Base-by-base conservation (phyloP, 1,140 invertebrate genomes). In the Gonioctena quinquepunctata region DNA sequence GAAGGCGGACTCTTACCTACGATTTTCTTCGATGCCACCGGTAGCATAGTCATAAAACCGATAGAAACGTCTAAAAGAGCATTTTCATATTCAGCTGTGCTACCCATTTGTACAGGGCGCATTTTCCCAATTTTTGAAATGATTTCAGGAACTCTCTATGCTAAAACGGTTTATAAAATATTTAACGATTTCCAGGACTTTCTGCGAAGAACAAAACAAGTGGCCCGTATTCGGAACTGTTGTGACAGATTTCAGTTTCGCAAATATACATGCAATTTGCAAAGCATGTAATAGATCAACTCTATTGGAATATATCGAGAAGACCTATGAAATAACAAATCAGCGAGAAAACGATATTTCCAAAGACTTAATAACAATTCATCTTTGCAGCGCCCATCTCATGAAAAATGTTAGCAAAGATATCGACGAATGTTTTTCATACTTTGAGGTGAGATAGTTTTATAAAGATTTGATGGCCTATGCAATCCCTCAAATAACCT, bases 321-420 rank as follows among this genome's bases (percentile, higher is more conserved):
- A 4, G 26, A 28, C 25, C 25, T 68, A 50, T 28, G 56, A 60
- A 4, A 61, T 68, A 2, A 22, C n/a, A n/a, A n/a, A n/a, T n/a
- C 25, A 1, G 7, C 18, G 8, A 25, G 42, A 42, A 16, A 52
- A 25, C 11, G 8, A 11, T 3, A 28, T 7, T 27, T 3, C 13
- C 2, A 23, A 22, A 16, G 23, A 7, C 22, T 22, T 68, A 11
- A 16, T 50, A 4, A 61, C 13, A 22, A 18, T 68, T 13, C 27
- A 60, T 61, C 25, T 68, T 13, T 71, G 54, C 27, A 61, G 69
- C 21, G 69, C 69, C n/a, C 63, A 70, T 54, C 27, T 61, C 19
- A 57, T 70, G 6, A 70, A 70, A 60, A 70, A 56, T 1, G 6
- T 70, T 6, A 19, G n/a, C 2, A 69, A 64, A 49, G 59, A 69